Evolutionary conservation across 2,888 invertebrate species (phyloP), one percentile per base, ranked within the genome.

Genomic region (Hirtodrosophila alboralis): DNA sequence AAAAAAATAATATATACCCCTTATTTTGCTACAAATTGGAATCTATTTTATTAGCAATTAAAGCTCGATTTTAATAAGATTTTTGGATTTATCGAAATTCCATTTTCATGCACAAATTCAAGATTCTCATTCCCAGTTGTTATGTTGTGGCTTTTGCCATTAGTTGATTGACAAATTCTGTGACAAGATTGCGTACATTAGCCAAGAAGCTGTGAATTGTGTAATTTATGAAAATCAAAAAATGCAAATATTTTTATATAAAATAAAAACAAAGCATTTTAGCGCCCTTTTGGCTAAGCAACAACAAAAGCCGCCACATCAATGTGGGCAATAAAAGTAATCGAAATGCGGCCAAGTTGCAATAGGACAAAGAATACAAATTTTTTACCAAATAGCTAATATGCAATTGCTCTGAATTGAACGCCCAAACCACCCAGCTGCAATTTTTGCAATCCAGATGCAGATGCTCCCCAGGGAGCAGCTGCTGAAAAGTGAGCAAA

Each of bases 211-310:
- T 3, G n/a, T 21, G 37, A 21, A 21, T 21, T 3, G 2, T n/a
- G 30, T n/a, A n/a, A 3, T 21, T 21, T 21, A 21, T 21, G 18
- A 4, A 26, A 13, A 18, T 14, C 7, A 23, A 30, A 49, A 26
- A 18, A 21, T 18, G 12, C 31, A 23, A n/a, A n/a, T n/a, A n/a
- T n/a, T n/a, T n/a, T n/a, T n/a, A n/a, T n/a, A n/a, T n/a, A n/a
- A n/a, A n/a, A n/a, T n/a, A 21, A 23, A 23, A 28, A 21, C 21
- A 6, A 21, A 34, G 41, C 33, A 38, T 27, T 53, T 6, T 30
- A 45, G 12, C 38, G 36, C 38, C 38, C 31, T 56, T 48, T 9
- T 66, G 86, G 86, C 66, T 85, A 75, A 65, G 76, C 86, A 79
- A 85, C 14, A 85, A 79, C 84, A 79, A 79, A 79, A 45, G 67